A percentile compares a stretch with the other conserved stretches of the same genome.
Evolutionary conservation across 92 coral and sea anemone species (phyloP).

Genomic region (Actinernus sp.): DNA sequence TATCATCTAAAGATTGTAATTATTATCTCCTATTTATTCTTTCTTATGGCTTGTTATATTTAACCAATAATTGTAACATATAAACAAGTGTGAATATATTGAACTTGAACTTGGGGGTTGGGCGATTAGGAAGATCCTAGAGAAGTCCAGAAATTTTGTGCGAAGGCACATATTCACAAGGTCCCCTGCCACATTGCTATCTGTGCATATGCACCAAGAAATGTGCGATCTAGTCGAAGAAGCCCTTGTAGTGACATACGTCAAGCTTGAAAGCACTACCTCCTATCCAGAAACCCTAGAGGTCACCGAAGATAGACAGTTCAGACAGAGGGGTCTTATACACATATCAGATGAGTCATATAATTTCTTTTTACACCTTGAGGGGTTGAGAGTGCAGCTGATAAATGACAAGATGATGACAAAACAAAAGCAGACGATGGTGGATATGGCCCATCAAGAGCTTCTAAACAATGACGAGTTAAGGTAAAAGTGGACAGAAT

Average conservation of each 20-base stretch:
- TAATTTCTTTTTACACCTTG: conserved; percentile 12
- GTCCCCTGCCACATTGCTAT: neutral
- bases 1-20: no score
- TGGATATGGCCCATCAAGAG: no score
- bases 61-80: no score
- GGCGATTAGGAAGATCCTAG: no score
- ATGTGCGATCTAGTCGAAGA: conserved; percentile 9
- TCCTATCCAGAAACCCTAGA: conserved; percentile 25
- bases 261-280: neutral
- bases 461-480: neutral
- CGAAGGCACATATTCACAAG: no score
- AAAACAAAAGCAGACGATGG: neutral
- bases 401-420: conserved; percentile 13
- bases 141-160: no score
- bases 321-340: conserved; percentile 13
- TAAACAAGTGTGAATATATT: no score
- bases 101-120: no score
- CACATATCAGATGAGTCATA: conserved; percentile 12
- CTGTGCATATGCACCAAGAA: no score
- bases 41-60: no score
- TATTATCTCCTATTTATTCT: no score
- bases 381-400: conserved; percentile 1
- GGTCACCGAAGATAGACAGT: conserved; percentile 29
- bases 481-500: conserved; percentile 8
- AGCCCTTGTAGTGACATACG: neutral